Conservation (phyloP, 2,113 vertebrate species). For the Crotalus helleri region DNA sequence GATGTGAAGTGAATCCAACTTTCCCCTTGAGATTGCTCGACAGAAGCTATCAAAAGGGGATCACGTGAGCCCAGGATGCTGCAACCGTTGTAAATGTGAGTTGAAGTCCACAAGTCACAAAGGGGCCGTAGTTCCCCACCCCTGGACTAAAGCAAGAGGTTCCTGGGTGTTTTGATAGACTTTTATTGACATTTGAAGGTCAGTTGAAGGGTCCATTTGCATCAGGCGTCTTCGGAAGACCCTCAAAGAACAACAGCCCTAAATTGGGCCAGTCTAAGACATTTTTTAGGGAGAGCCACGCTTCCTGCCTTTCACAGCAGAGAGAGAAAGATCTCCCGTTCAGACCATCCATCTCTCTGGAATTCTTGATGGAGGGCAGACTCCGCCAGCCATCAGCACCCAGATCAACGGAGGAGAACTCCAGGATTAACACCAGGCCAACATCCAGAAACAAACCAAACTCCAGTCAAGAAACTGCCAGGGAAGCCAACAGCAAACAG, state of each 20-base stretch:
- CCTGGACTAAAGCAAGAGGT: too few species aligned
- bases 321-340: not conserved
- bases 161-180: not conserved
- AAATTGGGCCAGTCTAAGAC: not conserved
- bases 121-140: too few species aligned
- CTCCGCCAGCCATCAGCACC: not conserved
- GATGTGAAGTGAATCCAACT: not conserved
- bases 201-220: not conserved
- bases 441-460: not conserved
- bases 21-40: not conserved
- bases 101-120: too few species aligned
- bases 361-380: not conserved
- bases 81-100: too few species aligned
- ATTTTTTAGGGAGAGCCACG: not conserved
- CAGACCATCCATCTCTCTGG: not conserved
- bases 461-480: too few species aligned
- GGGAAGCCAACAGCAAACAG: too few species aligned
- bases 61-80: too few species aligned
- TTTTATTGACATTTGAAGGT: not conserved
- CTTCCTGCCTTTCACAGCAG: not conserved
- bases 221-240: not conserved
- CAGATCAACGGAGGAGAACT: too few species aligned
- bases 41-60: not conserved
- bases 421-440: not conserved
- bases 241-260: too few species aligned